Base-by-base conservation (phyloP, 1,140 invertebrate species). In the Drosophila persimilis region DNA sequence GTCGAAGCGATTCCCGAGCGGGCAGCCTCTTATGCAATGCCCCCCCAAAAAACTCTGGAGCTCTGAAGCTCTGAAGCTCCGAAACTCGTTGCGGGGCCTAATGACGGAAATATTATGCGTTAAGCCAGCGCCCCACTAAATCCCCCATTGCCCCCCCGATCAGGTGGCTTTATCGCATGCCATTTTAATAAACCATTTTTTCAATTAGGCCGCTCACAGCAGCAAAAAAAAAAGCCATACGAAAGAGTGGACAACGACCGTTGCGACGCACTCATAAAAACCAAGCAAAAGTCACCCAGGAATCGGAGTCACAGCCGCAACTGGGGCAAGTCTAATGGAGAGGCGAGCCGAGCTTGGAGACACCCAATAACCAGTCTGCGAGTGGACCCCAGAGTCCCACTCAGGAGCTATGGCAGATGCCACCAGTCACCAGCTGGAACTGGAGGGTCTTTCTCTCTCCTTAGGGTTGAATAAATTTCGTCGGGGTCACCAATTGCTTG, bases 161-260 rank as follows among this genome's bases (percentile, higher is more conserved):
- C 35, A 13, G 35, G 11, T 4, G 35, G 11, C 35, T 51, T 70
- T 74, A 74, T 74, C 56, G 63, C 63, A 73, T 66, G 64, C 61
- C 64, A 75, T 79, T 84, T 83, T 83, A 76, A 79, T 84, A 84
- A 84, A 80, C 80, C 72, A 79, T 84, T 81, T 85, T 85, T 85
- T 85, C 81, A 85, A 85, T 86, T 86, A 86, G 69, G 60, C 66
- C 64, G 35, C 54, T 57, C 45, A 47, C 46, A 51, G 73, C 45
- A 43, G 29, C 50, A 44, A 31, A 53, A 47, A 44, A 44, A 53
- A 44, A 53, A 15, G 8, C 20, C 45, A 15, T 9, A 20, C 51
- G 43, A 48, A 47, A 31, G 47, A 26, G 46, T 15, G 48, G 29
- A 50, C 41, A 22, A 15, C 11, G 20, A 17, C 7, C 29, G 29